Evolutionary conservation across 2,888 invertebrate species (phyloP), one percentile per base, ranked within the genome.

Genomic region (Bombylius major): DNA sequence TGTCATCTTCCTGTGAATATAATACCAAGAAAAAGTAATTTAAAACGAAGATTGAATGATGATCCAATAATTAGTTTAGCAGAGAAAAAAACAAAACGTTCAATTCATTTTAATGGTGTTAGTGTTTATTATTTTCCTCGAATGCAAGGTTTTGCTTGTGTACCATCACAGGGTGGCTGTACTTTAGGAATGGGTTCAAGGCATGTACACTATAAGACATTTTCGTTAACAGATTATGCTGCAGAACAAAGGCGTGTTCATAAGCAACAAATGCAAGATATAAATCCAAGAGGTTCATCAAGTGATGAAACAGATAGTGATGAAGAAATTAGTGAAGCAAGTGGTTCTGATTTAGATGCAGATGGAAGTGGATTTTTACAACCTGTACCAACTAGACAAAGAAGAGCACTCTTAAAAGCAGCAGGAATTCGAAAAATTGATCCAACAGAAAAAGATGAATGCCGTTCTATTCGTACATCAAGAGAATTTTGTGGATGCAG

Each of bases 61-160:
- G 55, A 50, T 6, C n/a, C 34, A n/a, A 47, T 45, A 11, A 13
- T 44, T 9, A n/a, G 4, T 31, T 36, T 50, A 9, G n/a, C 39
- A 4, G 51, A 47, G 14, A 72, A 85, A 67, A 87, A 84, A 69
- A 81, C 82, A 67, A 91, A 89, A 75, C 84, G 86, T 64, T 83
- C 82, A 48, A 92, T 97, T 60, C 83, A 86, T 62, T 97, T 97
- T 71, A 88, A 93, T 65, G 87, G 84, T 62, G 96, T 97, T 1
- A 92, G 92, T 31, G 94, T 97, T 11, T 97, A 83, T 75, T 97
- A 96, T 76, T 97, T 98, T 76, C 91, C 92, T 4, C 79, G 97
- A 67, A 82, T 91, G 55, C 92, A 93, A 77, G 93, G 92, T 31
- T 91, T 92, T 74, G 86, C 89, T 45, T 92, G 93, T 75, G 90